Conservation (phyloP, 2,113 vertebrate genomes). For the Acanthochromis polyacanthus region DNA sequence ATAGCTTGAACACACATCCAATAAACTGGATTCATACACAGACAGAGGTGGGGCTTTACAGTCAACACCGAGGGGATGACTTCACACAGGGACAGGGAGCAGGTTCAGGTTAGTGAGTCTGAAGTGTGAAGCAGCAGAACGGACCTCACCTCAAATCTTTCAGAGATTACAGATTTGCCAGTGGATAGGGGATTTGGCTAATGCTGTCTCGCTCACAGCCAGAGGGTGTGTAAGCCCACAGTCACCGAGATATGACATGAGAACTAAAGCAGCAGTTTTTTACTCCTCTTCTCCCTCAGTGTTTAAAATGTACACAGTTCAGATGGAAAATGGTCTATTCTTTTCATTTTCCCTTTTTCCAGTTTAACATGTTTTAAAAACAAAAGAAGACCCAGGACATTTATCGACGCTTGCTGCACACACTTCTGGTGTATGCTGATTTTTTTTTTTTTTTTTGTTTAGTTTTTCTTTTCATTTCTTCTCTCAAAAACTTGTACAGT, state of each 20-base stretch:
- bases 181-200: slow-evolving; percentile 57
- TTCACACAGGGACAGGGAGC: slow-evolving; percentile 39
- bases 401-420: slow-evolving; percentile 61
- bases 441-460: slow-evolving; percentile 36
- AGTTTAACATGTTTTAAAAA: slow-evolving; percentile 62
- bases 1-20: slow-evolving; percentile 63
- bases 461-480: slow-evolving; percentile 12
- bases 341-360: slow-evolving; percentile 37
- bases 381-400: slow-evolving; percentile 54
- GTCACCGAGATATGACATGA: slow-evolving; percentile 48
- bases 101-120: slow-evolving; percentile 32
- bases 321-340: slow-evolving; percentile 39
- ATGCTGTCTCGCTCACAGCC: slow-evolving; percentile 30
- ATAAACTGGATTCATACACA: slow-evolving; percentile 39
- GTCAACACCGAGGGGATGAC: slow-evolving; percentile 42
- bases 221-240: slow-evolving; percentile 45
- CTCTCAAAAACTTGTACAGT: slow-evolving; percentile 79
- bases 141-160: slow-evolving; percentile 61
- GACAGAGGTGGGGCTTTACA: slow-evolving; percentile 34
- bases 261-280: slow-evolving; percentile 47
- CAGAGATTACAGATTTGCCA: slow-evolving; percentile 51
- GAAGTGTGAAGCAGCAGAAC: slow-evolving; percentile 46
- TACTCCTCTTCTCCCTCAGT: slow-evolving; percentile 23
- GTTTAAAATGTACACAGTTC: slow-evolving; percentile 37
- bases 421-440: slow-evolving; percentile 53